Conservation (phyloP, 2,113 vertebrate species). For the Theristicus caerulescens region DNA sequence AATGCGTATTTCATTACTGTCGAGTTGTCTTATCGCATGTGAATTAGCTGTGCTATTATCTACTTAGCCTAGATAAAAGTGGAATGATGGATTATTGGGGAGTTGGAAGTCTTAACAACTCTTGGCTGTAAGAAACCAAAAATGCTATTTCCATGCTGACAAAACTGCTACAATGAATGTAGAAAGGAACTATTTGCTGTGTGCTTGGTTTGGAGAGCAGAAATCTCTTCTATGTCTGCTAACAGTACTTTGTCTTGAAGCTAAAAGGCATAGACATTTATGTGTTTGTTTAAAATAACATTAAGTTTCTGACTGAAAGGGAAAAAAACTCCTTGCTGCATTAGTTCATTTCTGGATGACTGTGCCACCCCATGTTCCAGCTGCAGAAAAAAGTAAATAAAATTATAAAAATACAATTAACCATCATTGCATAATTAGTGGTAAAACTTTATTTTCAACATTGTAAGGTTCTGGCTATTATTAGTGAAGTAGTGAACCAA, state of each 20-base stretch:
- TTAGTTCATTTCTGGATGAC: not conserved
- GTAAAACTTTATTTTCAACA: not conserved
- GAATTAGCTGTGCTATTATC: not conserved
- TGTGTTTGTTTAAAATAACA: not conserved
- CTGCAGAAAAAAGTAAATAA: not conserved
- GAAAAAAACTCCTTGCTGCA: not conserved
- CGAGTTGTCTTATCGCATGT: not conserved
- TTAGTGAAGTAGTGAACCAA: not conserved
- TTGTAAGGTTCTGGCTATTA: not conserved
- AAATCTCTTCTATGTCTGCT: not conserved
- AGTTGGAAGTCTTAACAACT: not conserved
- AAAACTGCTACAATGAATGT: not conserved
- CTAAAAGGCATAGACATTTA: not conserved
- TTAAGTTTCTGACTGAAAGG: not conserved
- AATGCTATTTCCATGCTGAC: not conserved
- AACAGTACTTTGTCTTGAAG: not conserved
- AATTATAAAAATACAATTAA: not conserved
- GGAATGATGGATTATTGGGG: not conserved
- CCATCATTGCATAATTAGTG: not conserved
- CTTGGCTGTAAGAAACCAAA: not conserved
- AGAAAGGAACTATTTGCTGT: not conserved
- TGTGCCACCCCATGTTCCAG: not conserved
- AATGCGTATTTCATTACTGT: not conserved
- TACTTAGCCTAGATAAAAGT: not conserved
- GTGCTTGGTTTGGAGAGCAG: not conserved